Percentiles rank a stretch among this genome's conserved stretches.
These are phyloP conservation scores for Exephanes ischioxanthus DNA, from an alignment of 2,888 invertebrate genomes.

Conservation along the genomic window DNA sequence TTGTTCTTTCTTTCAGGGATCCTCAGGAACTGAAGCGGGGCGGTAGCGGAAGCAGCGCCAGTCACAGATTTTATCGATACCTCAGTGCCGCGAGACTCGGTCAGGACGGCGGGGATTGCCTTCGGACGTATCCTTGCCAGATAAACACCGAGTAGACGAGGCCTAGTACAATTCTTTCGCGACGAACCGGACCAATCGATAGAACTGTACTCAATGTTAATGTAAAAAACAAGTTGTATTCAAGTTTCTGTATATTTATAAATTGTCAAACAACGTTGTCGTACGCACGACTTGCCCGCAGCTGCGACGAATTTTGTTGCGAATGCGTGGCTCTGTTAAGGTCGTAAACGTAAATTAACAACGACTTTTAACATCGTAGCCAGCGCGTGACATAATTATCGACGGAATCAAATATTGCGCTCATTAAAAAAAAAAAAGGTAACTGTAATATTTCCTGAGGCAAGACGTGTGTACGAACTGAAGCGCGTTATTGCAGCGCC, in stretches of 20 bases:
- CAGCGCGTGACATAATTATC: conserved; percentile 63
- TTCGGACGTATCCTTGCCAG: conserved; percentile 89
- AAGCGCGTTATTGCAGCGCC: conserved; percentile 12
- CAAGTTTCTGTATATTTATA: conserved; percentile 48
- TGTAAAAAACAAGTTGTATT: background rate
- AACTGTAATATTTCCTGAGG: conserved; percentile 27
- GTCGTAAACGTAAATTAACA: conserved; percentile 40
- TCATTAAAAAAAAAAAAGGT: conserved; percentile 34
- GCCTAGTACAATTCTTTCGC: background rate
- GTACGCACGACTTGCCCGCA: conserved; percentile 45
- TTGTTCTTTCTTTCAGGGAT: conserved; percentile 87
- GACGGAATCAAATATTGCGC: conserved; percentile 41
- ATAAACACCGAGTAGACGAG: conserved; percentile 88
- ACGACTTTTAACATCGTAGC: conserved; percentile 67
- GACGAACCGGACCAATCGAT: conserved; percentile 26
- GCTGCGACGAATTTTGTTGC: conserved; percentile 63
- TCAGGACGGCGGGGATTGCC: conserved; percentile 92
- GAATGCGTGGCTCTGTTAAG: conserved; percentile 67
- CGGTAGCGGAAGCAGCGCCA: conserved; percentile 89
- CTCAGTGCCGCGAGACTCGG: conserved; percentile 94
- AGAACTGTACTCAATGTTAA: conserved; percentile 18
- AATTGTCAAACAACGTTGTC: conserved; percentile 34
- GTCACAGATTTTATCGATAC: conserved; percentile 91
- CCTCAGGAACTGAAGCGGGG: conserved; percentile 90
- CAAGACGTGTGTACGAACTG: conserved; percentile 51